phyloP scores from a whole-genome alignment of 2,797 vertebrate genomes.

The Selene dorsalis region DNA sequence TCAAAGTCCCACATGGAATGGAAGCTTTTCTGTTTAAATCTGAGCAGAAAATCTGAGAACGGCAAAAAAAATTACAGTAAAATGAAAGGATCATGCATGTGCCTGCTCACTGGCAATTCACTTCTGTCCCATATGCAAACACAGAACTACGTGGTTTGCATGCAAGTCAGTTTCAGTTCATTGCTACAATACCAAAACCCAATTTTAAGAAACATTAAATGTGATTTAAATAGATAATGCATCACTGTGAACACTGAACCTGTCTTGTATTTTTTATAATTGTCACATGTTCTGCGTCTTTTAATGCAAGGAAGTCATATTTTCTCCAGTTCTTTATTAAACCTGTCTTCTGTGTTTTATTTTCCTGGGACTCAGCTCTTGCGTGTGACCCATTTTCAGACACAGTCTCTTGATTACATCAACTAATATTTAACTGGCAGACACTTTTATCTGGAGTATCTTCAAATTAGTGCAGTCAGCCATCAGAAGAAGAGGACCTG shows the following conservation, averaged over 20 bases:
- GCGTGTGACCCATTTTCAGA: neutral
- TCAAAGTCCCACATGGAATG: neutral
- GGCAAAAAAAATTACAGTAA: neutral
- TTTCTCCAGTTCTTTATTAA: neutral
- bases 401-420: neutral
- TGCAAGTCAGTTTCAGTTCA: neutral
- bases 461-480: neutral
- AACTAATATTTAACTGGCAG: neutral
- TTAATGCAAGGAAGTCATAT: neutral
- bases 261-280: too few species aligned
- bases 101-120: too few species aligned
- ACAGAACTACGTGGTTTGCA: neutral
- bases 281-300: too few species aligned
- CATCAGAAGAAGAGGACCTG: neutral
- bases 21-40: neutral
- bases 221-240: neutral
- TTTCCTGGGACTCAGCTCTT: neutral
- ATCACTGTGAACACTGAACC: neutral
- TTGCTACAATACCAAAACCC: slow-evolving; percentile 8
- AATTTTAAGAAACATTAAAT: neutral
- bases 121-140: too few species aligned
- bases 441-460: neutral
- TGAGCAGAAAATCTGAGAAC: neutral
- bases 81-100: neutral
- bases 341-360: neutral